Percentiles rank a stretch among this genome's conserved stretches.
Conservation (phyloP, 2,888 invertebrate species). For the Stenchaetothrips biformis region DNA sequence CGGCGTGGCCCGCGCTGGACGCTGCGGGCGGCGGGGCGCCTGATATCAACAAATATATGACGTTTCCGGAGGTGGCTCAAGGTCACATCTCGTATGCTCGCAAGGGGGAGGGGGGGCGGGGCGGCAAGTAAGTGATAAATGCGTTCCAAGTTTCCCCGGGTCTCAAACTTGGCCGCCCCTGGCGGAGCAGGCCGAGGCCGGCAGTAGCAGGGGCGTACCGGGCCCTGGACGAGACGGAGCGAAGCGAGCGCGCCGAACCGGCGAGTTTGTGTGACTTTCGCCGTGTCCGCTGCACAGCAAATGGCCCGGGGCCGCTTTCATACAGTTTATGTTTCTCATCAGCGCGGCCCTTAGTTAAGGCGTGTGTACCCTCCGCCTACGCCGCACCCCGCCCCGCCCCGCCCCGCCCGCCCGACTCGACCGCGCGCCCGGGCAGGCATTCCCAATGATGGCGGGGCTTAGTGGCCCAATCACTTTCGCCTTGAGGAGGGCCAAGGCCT, state of each 20-base stretch:
- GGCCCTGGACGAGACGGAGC: neutral
- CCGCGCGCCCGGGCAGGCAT: too few relatives aligned
- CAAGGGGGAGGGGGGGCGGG: neutral
- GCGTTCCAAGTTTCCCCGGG: slow-evolving; percentile 20
- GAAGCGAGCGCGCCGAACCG: slow-evolving; percentile 10
- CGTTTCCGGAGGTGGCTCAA: too few relatives aligned
- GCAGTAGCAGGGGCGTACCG: neutral
- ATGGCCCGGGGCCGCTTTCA: slow-evolving; percentile 20
- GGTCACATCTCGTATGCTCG: too few relatives aligned
- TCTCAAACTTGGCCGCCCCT: neutral
- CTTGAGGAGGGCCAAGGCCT: too few relatives aligned
- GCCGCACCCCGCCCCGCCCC: too few relatives aligned
- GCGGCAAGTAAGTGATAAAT: slow-evolving; percentile 15
- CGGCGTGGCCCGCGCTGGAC: too few relatives aligned
- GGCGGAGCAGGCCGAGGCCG: neutral
- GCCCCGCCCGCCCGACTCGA: too few relatives aligned
- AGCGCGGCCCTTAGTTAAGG: neutral
- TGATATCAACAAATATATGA: too few relatives aligned
- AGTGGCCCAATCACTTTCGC: too few relatives aligned
- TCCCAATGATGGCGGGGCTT: too few relatives aligned
- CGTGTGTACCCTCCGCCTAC: neutral
- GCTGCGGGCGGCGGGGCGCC: too few relatives aligned
- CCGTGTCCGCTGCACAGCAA: slow-evolving; percentile 20
- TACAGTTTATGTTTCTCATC: slow-evolving; percentile 22
- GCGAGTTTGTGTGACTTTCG: slow-evolving; percentile 28